Evolutionary conservation across 2,797 vertebrate species (phyloP).

Genomic region (Oreochromis mossambicus): DNA sequence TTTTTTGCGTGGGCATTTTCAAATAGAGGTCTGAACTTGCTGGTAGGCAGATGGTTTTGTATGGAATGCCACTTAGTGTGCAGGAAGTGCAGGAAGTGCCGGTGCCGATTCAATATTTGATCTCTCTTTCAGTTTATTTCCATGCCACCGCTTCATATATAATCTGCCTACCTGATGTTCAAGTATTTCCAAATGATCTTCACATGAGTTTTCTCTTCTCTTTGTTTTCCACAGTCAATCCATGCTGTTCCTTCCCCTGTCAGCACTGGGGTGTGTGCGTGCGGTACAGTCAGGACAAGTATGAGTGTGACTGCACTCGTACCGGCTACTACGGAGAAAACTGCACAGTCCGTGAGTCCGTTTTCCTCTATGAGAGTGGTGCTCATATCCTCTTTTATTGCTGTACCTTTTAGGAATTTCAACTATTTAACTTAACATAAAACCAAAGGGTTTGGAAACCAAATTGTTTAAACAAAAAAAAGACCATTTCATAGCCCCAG

Average conservation of each 20-base stretch:
- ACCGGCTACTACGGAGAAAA: slow-evolving; percentile 88
- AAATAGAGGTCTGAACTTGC: neutral
- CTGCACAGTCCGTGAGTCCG: slow-evolving; percentile 88
- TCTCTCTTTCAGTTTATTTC: neutral
- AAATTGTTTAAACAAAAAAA: neutral
- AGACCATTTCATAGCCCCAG: neutral
- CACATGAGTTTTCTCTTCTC: neutral
- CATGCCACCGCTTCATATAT: neutral
- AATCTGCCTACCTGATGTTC: neutral
- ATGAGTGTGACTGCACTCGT: slow-evolving; percentile 92
- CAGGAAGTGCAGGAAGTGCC: neutral
- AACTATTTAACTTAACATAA: neutral
- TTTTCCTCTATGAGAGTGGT: neutral
- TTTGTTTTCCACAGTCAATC: slow-evolving; percentile 80
- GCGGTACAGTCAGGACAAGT: slow-evolving; percentile 69
- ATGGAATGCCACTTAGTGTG: neutral
- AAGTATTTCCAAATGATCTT: neutral
- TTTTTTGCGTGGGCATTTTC: neutral
- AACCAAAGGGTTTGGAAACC: rapidly evolving
- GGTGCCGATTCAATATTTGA: neutral
- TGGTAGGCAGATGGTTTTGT: neutral
- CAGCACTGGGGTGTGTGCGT: slow-evolving; percentile 89
- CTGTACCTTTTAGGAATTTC: slow-evolving; percentile 21
- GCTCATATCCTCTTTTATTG: slow-evolving; percentile 19
- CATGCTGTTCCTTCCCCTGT: slow-evolving; percentile 91